Evolutionary conservation across 2,797 vertebrate genomes (phyloP).

Genomic region (Trematocara caparti): DNA sequence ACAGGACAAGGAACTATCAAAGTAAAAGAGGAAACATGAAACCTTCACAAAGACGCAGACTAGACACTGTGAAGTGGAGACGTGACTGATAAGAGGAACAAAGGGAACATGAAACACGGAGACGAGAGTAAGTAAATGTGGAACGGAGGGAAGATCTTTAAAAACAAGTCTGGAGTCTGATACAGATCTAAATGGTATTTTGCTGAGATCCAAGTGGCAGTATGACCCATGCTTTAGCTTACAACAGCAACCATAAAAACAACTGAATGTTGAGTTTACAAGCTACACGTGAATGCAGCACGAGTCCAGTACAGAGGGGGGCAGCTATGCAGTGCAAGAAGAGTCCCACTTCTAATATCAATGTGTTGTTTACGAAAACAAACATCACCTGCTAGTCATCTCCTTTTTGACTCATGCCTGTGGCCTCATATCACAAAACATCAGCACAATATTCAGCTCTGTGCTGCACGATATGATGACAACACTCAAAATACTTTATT

Average conservation of each 20-base stretch:
- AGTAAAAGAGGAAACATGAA: neutral
- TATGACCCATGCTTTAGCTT: rapidly evolving
- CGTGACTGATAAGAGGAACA: rapidly evolving
- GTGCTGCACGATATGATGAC: neutral
- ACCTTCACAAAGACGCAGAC: neutral
- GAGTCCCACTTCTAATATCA: conserved; percentile 10
- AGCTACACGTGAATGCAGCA: conserved; percentile 3
- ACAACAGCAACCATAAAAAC: neutral
- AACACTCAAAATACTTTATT: neutral
- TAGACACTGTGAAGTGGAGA: neutral
- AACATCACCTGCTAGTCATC: conserved; percentile 12
- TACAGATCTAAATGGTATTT: neutral
- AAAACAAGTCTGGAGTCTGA: neutral
- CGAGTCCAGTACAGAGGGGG: neutral
- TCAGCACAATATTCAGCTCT: neutral
- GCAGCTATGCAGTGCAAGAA: neutral
- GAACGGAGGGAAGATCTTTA: neutral
- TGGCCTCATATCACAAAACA: neutral
- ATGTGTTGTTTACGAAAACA: neutral
- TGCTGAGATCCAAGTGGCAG: neutral
- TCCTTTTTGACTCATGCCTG: neutral
- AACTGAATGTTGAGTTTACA: neutral
- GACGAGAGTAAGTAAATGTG: neutral
- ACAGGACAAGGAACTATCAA: neutral
- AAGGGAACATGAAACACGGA: neutral